These are phyloP conservation scores for Synergus laeviventris DNA, from an alignment of 2,888 invertebrate genomes.

Conservation along the genomic window DNA sequence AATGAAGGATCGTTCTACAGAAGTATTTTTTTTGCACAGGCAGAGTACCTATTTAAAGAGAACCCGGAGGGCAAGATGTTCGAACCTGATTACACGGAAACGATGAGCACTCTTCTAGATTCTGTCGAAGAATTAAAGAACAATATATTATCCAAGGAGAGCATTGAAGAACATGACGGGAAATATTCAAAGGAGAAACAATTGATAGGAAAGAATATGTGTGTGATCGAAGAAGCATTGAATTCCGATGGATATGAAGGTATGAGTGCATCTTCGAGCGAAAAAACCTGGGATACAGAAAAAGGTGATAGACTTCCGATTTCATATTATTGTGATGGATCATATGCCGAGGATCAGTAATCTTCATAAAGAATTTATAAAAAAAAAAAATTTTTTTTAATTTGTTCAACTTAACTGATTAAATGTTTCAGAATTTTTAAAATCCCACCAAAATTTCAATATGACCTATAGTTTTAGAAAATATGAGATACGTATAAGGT, in stretches of 20 bases:
- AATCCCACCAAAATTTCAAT: too few species aligned
- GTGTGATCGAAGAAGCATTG: not conserved
- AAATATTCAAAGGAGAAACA: constrained; percentile 46
- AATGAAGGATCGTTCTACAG: not conserved
- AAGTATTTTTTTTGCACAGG: constrained; percentile 72
- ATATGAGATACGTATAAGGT: not conserved
- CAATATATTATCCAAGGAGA: constrained; percentile 57
- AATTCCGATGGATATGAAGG: not conserved
- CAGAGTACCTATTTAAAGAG: constrained; percentile 83
- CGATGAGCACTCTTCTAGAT: constrained; percentile 78
- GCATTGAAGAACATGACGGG: constrained; percentile 47
- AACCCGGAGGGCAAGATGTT: constrained; percentile 85
- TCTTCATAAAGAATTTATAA: not conserved
- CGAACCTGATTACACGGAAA: constrained; percentile 81
- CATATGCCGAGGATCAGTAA: not conserved
- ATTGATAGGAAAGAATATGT: not conserved
- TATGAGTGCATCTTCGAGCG: not conserved
- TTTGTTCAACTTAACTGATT: too few species aligned
- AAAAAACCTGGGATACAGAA: not conserved
- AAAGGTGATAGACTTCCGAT: not conserved
- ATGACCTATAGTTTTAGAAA: not conserved
- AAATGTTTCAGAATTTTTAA: too few species aligned
- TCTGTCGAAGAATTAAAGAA: constrained; percentile 77
- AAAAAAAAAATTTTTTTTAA: too few species aligned
- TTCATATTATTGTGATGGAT: not conserved